Base-by-base conservation (phyloP, 2,888 invertebrate species). In the Ophion slaviceki region DNA sequence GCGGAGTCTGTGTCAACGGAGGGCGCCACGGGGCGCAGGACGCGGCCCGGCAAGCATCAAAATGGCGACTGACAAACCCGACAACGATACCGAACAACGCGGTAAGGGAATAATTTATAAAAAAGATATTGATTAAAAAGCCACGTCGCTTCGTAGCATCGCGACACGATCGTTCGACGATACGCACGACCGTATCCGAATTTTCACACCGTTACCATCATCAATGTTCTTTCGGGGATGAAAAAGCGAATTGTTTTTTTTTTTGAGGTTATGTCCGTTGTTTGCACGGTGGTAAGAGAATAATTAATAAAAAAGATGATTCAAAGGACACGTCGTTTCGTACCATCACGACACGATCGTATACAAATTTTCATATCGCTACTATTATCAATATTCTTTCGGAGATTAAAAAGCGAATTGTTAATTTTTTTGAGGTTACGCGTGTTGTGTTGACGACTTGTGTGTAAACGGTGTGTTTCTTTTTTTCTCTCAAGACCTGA, bases 31-130 rank as follows among this genome's bases (percentile, higher is more conserved):
- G 32, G 47, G 36, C 11, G 24, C 10, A n/a, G 11, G 71, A 77
- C 82, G 86, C 87, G 83, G 68, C 71, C 57, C 20, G 80, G 85
- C 79, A 79, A 87, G 78, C 40, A 62, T 80, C 83, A 92, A 95
- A 95, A 96, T 96, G 96, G 96, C 96, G 94, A 95, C 96, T 94
- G 96, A 96, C 94, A 95, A 95, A 94, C 95, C 96, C 95, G 95
- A 95, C 93, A 95, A 94, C 95, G 95, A 95, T 93, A 95, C 94
- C 94, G 95, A 95, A 94, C 95, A 95, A 94, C 95, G 95, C 94
- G 96, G 96, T 96, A 95, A 94, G 92, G 90, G 86, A 88, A 83
- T 72, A 72, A 80, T 62, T 72, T 32, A 24, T 72, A 71, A 59
- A 24, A 64, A 68, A 62, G 2, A 3, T 36, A 53, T 32, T 70